These are phyloP conservation scores for Drosophila flavopinicola DNA, from an alignment of 2,888 invertebrate genomes.

Conservation along the genomic window DNA sequence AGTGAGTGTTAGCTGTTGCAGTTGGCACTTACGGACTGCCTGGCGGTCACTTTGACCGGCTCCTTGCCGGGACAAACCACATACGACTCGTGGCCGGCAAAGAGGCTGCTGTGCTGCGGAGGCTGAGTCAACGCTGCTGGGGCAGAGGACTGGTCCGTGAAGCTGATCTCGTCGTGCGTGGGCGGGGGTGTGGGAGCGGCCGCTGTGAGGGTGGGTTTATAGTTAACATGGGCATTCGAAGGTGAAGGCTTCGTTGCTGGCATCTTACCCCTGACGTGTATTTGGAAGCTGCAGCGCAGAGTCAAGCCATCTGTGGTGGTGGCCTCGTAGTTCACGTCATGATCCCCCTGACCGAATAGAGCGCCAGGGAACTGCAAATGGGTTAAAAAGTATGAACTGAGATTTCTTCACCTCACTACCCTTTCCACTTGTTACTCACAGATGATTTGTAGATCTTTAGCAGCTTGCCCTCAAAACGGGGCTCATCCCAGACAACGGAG, in stretches of 20 bases:
- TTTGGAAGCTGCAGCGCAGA: conserved; percentile 87
- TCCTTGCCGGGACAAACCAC: conserved; percentile 82
- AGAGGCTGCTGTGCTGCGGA: conserved; percentile 23
- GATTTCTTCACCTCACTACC: too few species aligned
- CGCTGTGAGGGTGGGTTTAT: conserved; percentile 13
- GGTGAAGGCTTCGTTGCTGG: background rate
- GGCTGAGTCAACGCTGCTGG: conserved; percentile 38
- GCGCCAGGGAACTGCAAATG: conserved; percentile 86
- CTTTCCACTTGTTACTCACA: conserved; percentile 81
- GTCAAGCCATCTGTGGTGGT: conserved; percentile 87
- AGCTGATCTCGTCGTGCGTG: conserved; percentile 11
- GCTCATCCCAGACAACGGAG: conserved; percentile 88
- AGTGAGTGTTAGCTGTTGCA: conserved; percentile 47
- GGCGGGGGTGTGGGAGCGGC: conserved; percentile 24
- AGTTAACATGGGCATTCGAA: background rate
- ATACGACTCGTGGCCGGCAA: conserved; percentile 80
- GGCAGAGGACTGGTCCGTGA: conserved; percentile 16
- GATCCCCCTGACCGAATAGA: conserved; percentile 86
- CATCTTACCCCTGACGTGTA: conserved; percentile 86
- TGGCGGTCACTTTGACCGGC: conserved; percentile 81
- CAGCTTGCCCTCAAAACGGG: conserved; percentile 85
- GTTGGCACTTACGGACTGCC: conserved; percentile 82
- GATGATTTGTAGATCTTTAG: conserved; percentile 86
- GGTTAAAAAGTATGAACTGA: background rate
- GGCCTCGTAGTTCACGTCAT: conserved; percentile 88